Percentiles rank a stretch among this genome's conserved stretches.
phyloP scores from a whole-genome alignment of 2,888 invertebrate genomes.

The Pheosia tremula region DNA sequence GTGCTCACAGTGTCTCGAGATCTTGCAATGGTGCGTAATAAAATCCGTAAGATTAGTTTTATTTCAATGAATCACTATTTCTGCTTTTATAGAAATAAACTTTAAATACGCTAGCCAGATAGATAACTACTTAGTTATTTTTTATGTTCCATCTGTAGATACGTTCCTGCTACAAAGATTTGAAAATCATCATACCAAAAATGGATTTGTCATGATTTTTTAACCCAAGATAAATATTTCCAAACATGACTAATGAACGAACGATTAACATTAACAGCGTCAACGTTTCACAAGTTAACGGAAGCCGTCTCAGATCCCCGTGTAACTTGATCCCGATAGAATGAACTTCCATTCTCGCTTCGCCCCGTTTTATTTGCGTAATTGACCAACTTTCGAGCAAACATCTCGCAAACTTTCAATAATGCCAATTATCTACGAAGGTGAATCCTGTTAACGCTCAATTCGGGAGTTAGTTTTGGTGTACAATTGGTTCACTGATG shows the following conservation, averaged over 20 bases:
- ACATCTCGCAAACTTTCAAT: conserved; percentile 27
- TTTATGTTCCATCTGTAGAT: too few species aligned
- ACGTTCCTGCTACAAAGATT: too few species aligned
- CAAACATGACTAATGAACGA: neutral
- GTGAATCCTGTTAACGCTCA: conserved; percentile 16
- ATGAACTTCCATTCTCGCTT: conserved; percentile 29
- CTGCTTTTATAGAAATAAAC: too few species aligned
- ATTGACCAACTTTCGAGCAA: conserved; percentile 38
- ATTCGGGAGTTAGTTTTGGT: conserved; percentile 20
- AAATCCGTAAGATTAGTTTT: too few species aligned
- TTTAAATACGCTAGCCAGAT: too few species aligned
- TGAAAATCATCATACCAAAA: too few species aligned
- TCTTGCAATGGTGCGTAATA: too few species aligned
- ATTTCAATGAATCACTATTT: too few species aligned
- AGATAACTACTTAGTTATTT: too few species aligned
- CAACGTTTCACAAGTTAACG: conserved; percentile 25
- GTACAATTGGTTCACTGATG: conserved; percentile 16
- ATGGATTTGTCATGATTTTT: too few species aligned
- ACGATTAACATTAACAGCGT: neutral
- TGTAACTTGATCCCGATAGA: conserved; percentile 13
- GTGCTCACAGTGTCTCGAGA: too few species aligned
- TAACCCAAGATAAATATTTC: neutral
- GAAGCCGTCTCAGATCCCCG: conserved; percentile 22
- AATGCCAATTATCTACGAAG: conserved; percentile 33
- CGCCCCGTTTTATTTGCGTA: conserved; percentile 34